Evolutionary conservation across 2,113 vertebrate genomes (phyloP), one percentile per base, ranked within the genome.

Genomic region (Campylomormyrus numenius): DNA sequence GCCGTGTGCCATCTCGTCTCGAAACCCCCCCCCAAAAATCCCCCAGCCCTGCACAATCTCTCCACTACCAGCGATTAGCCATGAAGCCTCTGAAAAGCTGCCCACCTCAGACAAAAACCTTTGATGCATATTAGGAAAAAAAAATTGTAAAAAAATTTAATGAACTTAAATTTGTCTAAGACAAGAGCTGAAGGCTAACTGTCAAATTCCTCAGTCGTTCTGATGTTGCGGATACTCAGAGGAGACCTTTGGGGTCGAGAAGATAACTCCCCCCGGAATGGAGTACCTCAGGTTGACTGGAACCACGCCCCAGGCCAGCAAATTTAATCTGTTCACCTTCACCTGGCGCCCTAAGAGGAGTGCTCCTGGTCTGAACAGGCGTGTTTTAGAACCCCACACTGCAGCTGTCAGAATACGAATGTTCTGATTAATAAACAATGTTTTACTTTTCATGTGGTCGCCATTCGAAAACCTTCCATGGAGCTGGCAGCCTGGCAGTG

Each of bases 201-300:
- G 31, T 31, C 70, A 77, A 77, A 88, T 21, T 21, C 27, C 9
- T 31, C 27, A n/a, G 7, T 21, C 21, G n/a, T 50, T 15, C 48
- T 35, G 48, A 21, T 24, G 56, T 9, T 58, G 56, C 6, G 56
- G 56, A 58, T 58, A 58, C 35, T 45, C 21, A 19, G n/a, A 62
- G 19, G 7, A 74, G 77, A 46, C 21, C 24, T 39, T 88, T 49
- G 35, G 42, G 27, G 50, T n/a, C 13, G 15, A 3, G 48, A 53
- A 85, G 17, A 49, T 46, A 58, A 56, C 70, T 50, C 31, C 52
- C 70, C 39, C 86, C 10, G 50, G 35, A 84, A 13, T 24, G 86
- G 58, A 70, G 84, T 88, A 87, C 66, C 13, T 89, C 85, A 87
- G 89, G 89, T 62, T 62, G 89, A 46, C 88, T 92, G 90, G 91